Percentiles rank a stretch among this genome's conserved stretches.
phyloP scores from a whole-genome alignment of 2,888 invertebrate species.

The Dryocosmus kuriphilus region DNA sequence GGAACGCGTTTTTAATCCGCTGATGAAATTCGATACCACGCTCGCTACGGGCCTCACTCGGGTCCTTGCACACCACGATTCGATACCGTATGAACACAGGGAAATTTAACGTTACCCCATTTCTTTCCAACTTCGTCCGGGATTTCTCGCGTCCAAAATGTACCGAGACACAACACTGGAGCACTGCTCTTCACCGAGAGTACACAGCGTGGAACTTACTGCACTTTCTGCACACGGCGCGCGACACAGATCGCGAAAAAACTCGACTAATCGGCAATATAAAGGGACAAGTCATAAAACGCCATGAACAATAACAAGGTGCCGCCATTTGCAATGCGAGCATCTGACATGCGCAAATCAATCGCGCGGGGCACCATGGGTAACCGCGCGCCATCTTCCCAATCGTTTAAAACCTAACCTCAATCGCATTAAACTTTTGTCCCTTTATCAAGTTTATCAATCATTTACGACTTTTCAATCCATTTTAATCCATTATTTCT shows the following conservation, averaged over 20 bases:
- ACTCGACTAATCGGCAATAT: slow-evolving; percentile 76
- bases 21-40: slow-evolving; percentile 32
- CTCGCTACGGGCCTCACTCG: slow-evolving; percentile 53
- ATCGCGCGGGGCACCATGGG: slow-evolving; percentile 76
- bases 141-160: slow-evolving; percentile 69
- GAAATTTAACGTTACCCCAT: slow-evolving; percentile 76
- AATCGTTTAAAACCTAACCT: slow-evolving; percentile 61
- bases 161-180: slow-evolving; percentile 68
- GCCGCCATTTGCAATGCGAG: slow-evolving; percentile 98
- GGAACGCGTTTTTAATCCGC: neutral
- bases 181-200: slow-evolving; percentile 68
- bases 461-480: neutral
- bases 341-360: slow-evolving; percentile 87
- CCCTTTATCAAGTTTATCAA: neutral
- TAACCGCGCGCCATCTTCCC: slow-evolving; percentile 73
- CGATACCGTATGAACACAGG: slow-evolving; percentile 72
- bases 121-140: slow-evolving; percentile 74
- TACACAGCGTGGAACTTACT: slow-evolving; percentile 68
- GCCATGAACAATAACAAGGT: slow-evolving; percentile 99
- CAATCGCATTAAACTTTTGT: neutral
- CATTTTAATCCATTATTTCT: neutral
- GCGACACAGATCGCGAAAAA: slow-evolving; percentile 70
- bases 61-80: slow-evolving; percentile 63
- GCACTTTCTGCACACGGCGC: slow-evolving; percentile 71
- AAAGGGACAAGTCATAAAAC: slow-evolving; percentile 80